phyloP scores from a whole-genome alignment of 2,888 invertebrate genomes.

The Vesta saturnalis region DNA sequence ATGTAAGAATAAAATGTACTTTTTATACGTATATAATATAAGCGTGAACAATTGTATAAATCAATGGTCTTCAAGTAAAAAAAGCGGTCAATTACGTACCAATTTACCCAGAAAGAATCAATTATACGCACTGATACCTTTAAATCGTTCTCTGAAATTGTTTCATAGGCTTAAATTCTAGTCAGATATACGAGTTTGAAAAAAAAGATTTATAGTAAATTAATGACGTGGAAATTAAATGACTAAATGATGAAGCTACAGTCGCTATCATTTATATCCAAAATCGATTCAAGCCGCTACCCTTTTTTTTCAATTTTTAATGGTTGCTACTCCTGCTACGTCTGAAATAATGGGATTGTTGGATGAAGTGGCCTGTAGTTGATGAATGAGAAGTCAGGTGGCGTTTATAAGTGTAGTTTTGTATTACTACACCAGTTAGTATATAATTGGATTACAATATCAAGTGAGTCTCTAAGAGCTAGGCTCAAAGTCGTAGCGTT shows the following conservation, averaged over 20 bases:
- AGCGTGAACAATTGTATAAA: constrained; percentile 3
- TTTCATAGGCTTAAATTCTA: constrained; percentile 4
- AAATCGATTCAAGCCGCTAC: not conserved
- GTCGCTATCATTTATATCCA: not conserved
- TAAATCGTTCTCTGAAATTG: constrained; percentile 21
- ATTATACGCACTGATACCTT: constrained; percentile 27
- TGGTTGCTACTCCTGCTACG: too few species aligned
- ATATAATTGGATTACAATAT: too few species aligned
- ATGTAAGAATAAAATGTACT: not conserved
- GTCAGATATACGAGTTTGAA: constrained; percentile 5
- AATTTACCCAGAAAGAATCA: constrained; percentile 26
- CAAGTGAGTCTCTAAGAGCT: too few species aligned
- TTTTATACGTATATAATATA: not conserved
- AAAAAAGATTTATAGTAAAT: constrained; percentile 12
- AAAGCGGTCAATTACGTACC: constrained; percentile 26
- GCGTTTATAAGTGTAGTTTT: too few species aligned
- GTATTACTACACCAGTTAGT: too few species aligned
- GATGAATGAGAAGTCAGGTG: too few species aligned
- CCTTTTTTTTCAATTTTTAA: not conserved
- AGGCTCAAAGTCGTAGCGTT: too few species aligned
- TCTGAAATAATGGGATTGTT: too few species aligned
- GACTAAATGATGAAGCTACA: not conserved
- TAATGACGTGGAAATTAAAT: constrained; percentile 10
- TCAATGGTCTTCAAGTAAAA: constrained; percentile 10
- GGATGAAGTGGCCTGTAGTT: too few species aligned